Conservation (phyloP, 2,797 vertebrate genomes). For the Fratercula arctica region DNA sequence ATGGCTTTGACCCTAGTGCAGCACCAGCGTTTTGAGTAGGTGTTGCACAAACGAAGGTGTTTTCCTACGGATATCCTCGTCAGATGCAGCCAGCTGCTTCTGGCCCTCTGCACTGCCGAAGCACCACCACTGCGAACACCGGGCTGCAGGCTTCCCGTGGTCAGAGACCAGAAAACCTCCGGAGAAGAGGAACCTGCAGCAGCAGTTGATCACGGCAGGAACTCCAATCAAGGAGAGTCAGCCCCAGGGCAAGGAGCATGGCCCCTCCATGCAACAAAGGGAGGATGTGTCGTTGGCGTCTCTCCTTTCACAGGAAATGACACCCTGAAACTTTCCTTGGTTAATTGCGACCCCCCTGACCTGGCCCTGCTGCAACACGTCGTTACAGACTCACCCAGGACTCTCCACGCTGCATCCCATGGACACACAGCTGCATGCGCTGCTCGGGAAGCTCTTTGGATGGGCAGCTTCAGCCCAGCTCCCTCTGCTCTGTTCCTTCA, state of each 20-base stretch:
- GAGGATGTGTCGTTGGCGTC: not conserved
- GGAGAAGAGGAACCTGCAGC: not conserved
- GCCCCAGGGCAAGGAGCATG: not conserved
- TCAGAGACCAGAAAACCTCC: not conserved
- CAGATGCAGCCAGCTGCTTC: not conserved
- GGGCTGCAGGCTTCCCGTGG: not conserved
- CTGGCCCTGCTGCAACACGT: not conserved
- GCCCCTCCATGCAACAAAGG: not conserved
- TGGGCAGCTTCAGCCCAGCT: not conserved
- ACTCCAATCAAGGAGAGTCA: not conserved
- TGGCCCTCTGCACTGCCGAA: not conserved
- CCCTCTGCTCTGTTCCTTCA: not conserved
- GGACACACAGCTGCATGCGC: not conserved
- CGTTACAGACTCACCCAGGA: not conserved
- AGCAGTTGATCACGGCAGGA: not conserved
- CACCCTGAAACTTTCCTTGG: not conserved
- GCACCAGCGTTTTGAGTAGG: not conserved
- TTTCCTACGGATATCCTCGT: not conserved
- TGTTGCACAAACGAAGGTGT: not conserved
- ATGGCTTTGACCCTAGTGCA: fast-evolving
- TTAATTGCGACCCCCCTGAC: not conserved
- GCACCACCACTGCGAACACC: not conserved
- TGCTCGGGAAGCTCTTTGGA: not conserved
- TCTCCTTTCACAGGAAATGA: not conserved
- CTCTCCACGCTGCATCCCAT: no score